Base-by-base conservation (phyloP, 2,797 vertebrate species). In the Catostomus latipinnis region DNA sequence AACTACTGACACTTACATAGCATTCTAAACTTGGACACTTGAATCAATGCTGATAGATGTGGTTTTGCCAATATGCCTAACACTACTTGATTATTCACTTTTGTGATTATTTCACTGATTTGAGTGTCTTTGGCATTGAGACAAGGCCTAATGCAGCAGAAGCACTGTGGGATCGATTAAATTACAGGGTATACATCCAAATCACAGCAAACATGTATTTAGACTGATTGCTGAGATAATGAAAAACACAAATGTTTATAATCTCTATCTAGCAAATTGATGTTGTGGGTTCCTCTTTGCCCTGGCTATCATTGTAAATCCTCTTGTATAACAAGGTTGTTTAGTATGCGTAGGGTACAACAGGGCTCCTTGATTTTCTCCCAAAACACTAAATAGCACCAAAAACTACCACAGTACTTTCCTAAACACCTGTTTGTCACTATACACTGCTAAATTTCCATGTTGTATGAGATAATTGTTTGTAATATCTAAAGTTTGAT, bases 171-270 rank as follows among this genome's bases (percentile, higher is more conserved):
- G 34, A 54, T 61, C 18, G 11, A 71, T 78, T 12, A 54, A 78
- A 78, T 71, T 71, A 71, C 57, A 71, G 49, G 67, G 75, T 69
- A 14, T 22, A 61, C 49, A 46, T 71, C 49, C 5, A 9, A 71
- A 71, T 78, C 67, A 71, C 57, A 70, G 67, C 49, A 53, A 58
- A 62, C 66, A 45, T 60, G 14, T 62, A 48, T 49, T 71, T 78
- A 61, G 57, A 22, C 49, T 78, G 76, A 78, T 61, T 78, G 69
- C 57, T 62, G 49, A 78, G 48, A 78, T 61, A 58, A 62, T 22
- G 67, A 45, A 53, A 78, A 78, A 45, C 62, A 74, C 34, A 61
- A 70, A 60, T 52, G n/a, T 34, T 18, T 76, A 11, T 62, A 48
- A 78, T 78, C 61, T 61, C 45, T 46, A 71, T 60, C 49, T 14